phyloP scores from a whole-genome alignment of 2,888 invertebrate species.

The Nephrotoma guestfalica region DNA sequence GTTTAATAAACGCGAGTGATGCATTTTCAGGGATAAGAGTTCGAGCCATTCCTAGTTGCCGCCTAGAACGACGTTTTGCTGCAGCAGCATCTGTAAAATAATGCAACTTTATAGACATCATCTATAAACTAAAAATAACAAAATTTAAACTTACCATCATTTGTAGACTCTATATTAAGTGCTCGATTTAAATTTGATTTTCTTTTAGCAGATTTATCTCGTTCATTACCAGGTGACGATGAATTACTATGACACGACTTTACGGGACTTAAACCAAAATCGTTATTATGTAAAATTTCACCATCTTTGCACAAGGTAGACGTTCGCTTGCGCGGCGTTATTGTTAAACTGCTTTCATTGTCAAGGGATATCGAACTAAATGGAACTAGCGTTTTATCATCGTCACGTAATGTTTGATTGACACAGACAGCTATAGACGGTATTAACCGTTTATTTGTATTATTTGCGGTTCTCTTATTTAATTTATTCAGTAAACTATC shows the following conservation, averaged over 20 bases:
- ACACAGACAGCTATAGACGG: slow-evolving; percentile 24
- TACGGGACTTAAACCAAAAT: slow-evolving; percentile 20
- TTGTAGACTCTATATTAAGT: slow-evolving; percentile 30
- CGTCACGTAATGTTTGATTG: slow-evolving; percentile 28
- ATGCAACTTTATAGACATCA: neutral
- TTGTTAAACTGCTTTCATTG: neutral
- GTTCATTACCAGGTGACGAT: slow-evolving; percentile 26
- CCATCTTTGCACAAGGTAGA: slow-evolving; percentile 20
- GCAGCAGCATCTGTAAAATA: slow-evolving; percentile 28
- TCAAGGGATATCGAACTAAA: slow-evolving; percentile 1
- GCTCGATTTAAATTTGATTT: slow-evolving; percentile 50
- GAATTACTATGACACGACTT: neutral
- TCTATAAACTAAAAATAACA: neutral
- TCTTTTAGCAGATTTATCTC: slow-evolving; percentile 49
- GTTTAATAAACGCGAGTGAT: slow-evolving; percentile 4
- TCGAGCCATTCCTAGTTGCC: slow-evolving; percentile 27
- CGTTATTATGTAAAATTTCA: neutral
- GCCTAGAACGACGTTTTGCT: slow-evolving; percentile 26
- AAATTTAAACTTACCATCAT: slow-evolving; percentile 25
- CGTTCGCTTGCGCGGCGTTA: slow-evolving; percentile 9
- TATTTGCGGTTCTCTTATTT: neutral
- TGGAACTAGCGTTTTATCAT: slow-evolving; percentile 13
- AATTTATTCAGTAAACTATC: neutral
- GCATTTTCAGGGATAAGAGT: slow-evolving; percentile 26
- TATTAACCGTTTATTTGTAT: slow-evolving; percentile 17